Conservation (phyloP, 2,113 vertebrate species). For the Sciurus niger region DNA sequence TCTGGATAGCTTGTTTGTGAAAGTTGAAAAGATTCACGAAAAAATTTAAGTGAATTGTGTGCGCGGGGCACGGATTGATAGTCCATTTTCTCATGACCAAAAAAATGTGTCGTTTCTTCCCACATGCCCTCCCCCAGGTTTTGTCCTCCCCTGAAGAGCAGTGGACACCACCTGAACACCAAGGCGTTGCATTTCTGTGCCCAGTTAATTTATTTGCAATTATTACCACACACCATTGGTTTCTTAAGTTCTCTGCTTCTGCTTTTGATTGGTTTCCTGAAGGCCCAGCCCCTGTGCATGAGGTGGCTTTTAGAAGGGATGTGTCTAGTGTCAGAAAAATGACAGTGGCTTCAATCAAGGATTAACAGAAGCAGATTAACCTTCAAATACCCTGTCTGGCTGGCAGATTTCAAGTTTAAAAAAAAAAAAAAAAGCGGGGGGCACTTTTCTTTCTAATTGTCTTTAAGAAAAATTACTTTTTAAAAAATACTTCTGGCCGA, state of each 20-base stretch:
- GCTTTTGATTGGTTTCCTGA: conserved; percentile 21
- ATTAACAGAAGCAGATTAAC: conserved; percentile 66
- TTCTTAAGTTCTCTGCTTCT: conserved; percentile 52
- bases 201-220: conserved; percentile 63
- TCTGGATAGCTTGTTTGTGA: conserved; percentile 89
- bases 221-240: background rate
- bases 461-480: conserved; percentile 78
- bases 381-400: conserved; percentile 49
- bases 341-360: background rate
- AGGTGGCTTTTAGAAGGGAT: background rate
- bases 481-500: background rate
- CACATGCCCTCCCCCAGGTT: background rate
- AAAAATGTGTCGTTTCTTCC: conserved; percentile 14
- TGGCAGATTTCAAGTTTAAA: conserved; percentile 64
- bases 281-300: background rate
- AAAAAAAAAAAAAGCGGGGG: background rate
- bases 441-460: conserved; percentile 74
- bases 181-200: background rate
- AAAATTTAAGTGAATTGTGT: conserved; percentile 75
- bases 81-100: conserved; percentile 84
- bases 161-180: conserved; percentile 69
- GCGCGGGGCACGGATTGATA: conserved; percentile 66
- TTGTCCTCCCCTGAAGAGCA: conserved; percentile 71
- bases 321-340: background rate
- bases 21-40: conserved; percentile 88